These are phyloP conservation scores for Hydrolagus affinis DNA, from an alignment of 2,113 vertebrate species.

Conservation along the genomic window DNA sequence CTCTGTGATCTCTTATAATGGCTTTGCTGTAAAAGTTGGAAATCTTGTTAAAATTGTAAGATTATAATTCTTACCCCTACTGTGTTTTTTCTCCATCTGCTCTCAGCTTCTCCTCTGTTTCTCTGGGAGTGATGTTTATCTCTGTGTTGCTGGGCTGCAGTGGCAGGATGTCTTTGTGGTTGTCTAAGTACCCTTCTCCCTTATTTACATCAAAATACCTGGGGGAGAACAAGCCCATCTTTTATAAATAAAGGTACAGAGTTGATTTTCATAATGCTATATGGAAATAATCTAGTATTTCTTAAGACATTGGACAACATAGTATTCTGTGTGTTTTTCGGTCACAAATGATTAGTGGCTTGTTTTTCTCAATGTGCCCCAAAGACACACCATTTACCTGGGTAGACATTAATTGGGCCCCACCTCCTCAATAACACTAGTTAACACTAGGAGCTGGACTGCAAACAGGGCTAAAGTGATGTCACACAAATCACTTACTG, in stretches of 20 bases:
- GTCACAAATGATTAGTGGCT: not conserved
- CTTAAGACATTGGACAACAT: not conserved
- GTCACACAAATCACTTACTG: slow-evolving; percentile 28
- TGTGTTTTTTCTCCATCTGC: slow-evolving; percentile 8
- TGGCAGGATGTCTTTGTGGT: not conserved
- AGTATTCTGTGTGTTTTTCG: not conserved
- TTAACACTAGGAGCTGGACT: not conserved
- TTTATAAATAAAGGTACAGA: not conserved
- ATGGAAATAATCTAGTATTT: slow-evolving; percentile 16
- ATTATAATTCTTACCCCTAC: slow-evolving; percentile 9
- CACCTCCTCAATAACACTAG: not conserved
- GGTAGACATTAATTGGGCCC: slow-evolving; percentile 6
- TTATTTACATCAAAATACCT: slow-evolving; percentile 16
- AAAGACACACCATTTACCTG: not conserved
- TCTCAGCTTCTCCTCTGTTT: not conserved
- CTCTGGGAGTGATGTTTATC: not conserved
- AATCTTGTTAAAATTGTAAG: not conserved
- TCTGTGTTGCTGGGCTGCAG: not conserved
- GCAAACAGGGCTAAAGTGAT: slow-evolving; percentile 9
- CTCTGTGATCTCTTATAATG: too few relatives aligned
- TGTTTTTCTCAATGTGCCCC: not conserved
- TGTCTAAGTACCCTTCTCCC: not conserved
- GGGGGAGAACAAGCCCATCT: not conserved
- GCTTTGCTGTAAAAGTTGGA: too few relatives aligned
- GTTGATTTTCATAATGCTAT: not conserved